Percentiles rank a stretch among this genome's conserved stretches.
phyloP scores from a whole-genome alignment of 1,140 invertebrate genomes.

The Euura lappo region DNA sequence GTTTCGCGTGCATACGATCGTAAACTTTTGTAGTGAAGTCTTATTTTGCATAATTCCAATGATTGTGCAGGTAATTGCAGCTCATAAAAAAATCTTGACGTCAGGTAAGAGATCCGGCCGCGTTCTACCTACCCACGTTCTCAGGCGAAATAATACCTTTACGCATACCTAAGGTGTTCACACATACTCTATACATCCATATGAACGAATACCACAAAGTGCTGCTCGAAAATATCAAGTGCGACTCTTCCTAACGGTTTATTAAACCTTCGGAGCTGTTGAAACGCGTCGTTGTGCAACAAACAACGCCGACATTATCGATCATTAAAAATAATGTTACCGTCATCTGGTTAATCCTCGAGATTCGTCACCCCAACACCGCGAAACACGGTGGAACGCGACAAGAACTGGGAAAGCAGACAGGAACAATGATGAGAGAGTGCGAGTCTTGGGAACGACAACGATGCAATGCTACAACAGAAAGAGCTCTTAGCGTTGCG shows the following conservation, averaged over 20 bases:
- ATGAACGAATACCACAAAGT: background rate
- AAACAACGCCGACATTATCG: background rate
- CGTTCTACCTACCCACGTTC: background rate
- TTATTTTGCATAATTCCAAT: conserved; percentile 3
- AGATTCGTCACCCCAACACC: background rate
- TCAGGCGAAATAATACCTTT: background rate
- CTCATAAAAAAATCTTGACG: background rate
- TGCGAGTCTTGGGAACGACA: background rate
- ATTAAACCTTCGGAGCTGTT: background rate
- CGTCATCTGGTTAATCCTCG: background rate
- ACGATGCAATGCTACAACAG: conserved; percentile 10
- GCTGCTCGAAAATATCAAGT: background rate
- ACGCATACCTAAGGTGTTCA: background rate
- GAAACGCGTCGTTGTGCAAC: background rate
- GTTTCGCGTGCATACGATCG: background rate
- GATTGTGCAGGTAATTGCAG: background rate
- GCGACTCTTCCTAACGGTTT: background rate
- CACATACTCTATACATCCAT: background rate
- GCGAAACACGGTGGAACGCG: background rate
- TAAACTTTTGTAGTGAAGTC: background rate
- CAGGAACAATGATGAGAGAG: background rate
- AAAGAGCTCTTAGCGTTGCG: conserved; percentile 24
- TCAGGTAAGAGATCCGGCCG: too few relatives aligned
- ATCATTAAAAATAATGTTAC: background rate
- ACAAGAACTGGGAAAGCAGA: background rate